phyloP scores from a whole-genome alignment of 2,888 invertebrate species.

The Phengaris alcon region DNA sequence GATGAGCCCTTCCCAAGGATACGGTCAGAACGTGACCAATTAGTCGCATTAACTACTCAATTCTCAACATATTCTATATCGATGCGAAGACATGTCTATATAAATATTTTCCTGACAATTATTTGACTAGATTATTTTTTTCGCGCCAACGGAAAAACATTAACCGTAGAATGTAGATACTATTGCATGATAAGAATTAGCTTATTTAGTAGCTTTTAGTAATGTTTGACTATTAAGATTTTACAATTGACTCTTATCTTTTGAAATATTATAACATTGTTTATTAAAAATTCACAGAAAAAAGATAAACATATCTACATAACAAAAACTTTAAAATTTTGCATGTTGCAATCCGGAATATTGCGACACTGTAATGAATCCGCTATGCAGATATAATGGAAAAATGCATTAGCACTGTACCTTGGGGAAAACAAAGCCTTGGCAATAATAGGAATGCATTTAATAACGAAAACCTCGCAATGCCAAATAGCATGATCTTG shows the following conservation, averaged over 20 bases:
- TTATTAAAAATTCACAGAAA: no score
- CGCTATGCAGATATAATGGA: conserved; percentile 17
- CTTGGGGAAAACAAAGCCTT: conserved; percentile 22
- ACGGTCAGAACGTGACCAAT: conserved; percentile 35
- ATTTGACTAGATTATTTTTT: background rate
- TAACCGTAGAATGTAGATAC: no score
- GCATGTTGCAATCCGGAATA: background rate
- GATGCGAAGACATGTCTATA: background rate
- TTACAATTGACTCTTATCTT: no score
- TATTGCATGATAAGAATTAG: no score
- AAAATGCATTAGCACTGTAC: conserved; percentile 16
- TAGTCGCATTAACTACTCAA: conserved; percentile 31
- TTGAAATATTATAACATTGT: no score
- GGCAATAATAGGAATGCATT: conserved; percentile 16
- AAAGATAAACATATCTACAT: no score
- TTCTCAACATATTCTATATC: conserved; percentile 5
- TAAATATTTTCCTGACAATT: background rate
- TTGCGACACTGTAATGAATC: background rate
- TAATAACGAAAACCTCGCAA: conserved; percentile 22
- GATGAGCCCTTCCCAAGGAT: conserved; percentile 38
- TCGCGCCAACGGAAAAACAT: no score
- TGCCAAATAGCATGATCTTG: background rate
- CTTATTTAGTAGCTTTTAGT: no score
- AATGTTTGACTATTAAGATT: no score
- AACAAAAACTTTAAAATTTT: background rate